Evolutionary conservation across 2,888 invertebrate genomes (phyloP).

Genomic region (Sesamia inferens): DNA sequence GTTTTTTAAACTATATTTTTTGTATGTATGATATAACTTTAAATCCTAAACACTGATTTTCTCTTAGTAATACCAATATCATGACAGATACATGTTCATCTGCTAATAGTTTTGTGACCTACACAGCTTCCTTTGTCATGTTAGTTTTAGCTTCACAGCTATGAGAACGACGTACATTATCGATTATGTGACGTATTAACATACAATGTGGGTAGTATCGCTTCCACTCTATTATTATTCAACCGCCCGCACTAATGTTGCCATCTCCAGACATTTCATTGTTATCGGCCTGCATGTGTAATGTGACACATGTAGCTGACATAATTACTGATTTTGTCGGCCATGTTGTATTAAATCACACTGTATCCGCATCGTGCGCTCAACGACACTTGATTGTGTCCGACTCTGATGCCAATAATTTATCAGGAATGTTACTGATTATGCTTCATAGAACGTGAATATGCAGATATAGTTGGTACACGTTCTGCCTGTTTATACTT

Average conservation of each 20-base stretch:
- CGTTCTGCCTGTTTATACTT: constrained; percentile 3
- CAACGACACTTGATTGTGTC: constrained; percentile 44
- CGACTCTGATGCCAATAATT: constrained; percentile 45
- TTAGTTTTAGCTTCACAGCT: constrained; percentile 33
- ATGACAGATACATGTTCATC: not conserved
- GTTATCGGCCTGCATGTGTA: constrained; percentile 73
- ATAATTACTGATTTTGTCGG: constrained; percentile 61
- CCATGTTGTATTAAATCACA: constrained; percentile 56
- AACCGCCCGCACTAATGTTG: constrained; percentile 71
- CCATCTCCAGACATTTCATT: constrained; percentile 72
- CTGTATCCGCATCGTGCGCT: constrained; percentile 30
- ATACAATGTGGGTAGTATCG: constrained; percentile 43
- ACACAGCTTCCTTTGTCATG: constrained; percentile 19
- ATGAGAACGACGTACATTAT: constrained; percentile 26
- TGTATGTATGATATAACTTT: too few species aligned
- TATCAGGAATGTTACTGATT: constrained; percentile 39
- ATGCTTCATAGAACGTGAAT: constrained; percentile 7
- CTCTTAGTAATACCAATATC: not conserved
- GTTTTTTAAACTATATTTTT: too few species aligned
- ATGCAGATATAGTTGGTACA: not conserved
- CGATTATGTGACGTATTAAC: constrained; percentile 46
- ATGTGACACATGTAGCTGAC: constrained; percentile 69
- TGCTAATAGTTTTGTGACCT: constrained; percentile 16
- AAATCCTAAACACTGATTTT: not conserved
- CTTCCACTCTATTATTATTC: constrained; percentile 62